These are phyloP conservation scores for Cecidostiba fungosa DNA, from an alignment of 2,888 invertebrate genomes.

Conservation along the genomic window DNA sequence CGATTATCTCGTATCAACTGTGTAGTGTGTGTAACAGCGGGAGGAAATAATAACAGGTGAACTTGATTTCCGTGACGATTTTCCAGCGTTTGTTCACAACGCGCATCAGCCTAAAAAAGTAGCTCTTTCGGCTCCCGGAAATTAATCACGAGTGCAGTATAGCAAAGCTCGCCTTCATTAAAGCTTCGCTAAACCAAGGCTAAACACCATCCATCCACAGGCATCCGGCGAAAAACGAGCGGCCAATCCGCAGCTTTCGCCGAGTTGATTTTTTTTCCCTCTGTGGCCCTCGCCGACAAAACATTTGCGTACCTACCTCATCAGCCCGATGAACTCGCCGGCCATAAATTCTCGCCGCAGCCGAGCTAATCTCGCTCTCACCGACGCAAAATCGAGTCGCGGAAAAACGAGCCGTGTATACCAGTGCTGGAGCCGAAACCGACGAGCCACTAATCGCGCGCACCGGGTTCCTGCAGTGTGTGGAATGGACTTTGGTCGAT, in stretches of 20 bases:
- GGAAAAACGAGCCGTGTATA: not conserved
- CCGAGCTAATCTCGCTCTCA: not conserved
- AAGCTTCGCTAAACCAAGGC: not conserved
- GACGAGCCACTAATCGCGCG: too few relatives aligned
- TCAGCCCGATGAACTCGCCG: slow-evolving; percentile 4
- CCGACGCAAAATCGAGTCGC: slow-evolving; percentile 2
- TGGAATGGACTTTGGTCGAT: not conserved
- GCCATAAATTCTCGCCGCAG: not conserved
- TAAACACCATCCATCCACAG: not conserved
- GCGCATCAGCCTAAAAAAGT: too few relatives aligned
- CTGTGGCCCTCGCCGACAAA: not conserved
- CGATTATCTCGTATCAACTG: slow-evolving; percentile 55
- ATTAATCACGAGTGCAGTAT: not conserved
- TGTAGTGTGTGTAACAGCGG: not conserved
- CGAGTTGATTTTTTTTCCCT: not conserved
- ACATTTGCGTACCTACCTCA: not conserved
- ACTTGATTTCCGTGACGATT: slow-evolving; percentile 62
- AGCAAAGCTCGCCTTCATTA: not conserved
- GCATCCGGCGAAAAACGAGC: not conserved
- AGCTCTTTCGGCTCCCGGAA: not conserved
- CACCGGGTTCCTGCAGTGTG: too few relatives aligned
- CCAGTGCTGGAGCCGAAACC: not conserved
- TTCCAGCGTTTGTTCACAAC: too few relatives aligned
- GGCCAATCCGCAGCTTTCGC: not conserved
- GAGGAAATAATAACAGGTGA: slow-evolving; percentile 58